A percentile compares a stretch with the other conserved stretches of the same genome.
Evolutionary conservation across 2,113 vertebrate species (phyloP).

Genomic region (Osmerus mordax): DNA sequence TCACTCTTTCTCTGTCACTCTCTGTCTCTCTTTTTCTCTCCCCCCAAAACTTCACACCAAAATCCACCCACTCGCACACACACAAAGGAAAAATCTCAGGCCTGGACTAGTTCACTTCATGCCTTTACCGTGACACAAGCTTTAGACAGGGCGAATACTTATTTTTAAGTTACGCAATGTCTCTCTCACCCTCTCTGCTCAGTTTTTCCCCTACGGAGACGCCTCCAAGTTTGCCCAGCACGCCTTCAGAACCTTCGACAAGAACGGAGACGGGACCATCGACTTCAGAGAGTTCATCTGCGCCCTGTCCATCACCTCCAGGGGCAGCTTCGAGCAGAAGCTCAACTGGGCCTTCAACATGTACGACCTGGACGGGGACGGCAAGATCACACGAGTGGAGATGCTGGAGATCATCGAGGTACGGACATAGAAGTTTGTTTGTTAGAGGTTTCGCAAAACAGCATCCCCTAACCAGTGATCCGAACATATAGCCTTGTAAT

Average conservation of each 20-base stretch:
- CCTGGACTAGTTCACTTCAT: background rate
- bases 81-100: background rate
- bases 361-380: slow-evolving; percentile 96
- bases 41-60: background rate
- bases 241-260: slow-evolving; percentile 97
- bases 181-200: slow-evolving; percentile 24
- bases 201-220: slow-evolving; percentile 97
- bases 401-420: slow-evolving; percentile 99
- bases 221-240: slow-evolving; percentile 99
- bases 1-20: background rate
- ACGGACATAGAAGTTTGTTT: slow-evolving; percentile 22
- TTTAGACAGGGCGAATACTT: no score
- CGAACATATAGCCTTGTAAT: no score
- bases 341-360: slow-evolving; percentile 99
- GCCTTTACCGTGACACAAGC: background rate
- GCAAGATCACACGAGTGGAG: slow-evolving; percentile 97
- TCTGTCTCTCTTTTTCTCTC: no score
- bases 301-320: slow-evolving; percentile 93
- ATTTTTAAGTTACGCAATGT: background rate
- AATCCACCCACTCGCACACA: background rate
- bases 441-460: no score
- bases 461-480: no score
- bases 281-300: slow-evolving; percentile 99
- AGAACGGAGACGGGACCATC: slow-evolving; percentile 94
- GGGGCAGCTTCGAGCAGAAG: slow-evolving; percentile 98